Base-by-base conservation (phyloP, 2,113 vertebrate genomes). In the Spea bombifrons region DNA sequence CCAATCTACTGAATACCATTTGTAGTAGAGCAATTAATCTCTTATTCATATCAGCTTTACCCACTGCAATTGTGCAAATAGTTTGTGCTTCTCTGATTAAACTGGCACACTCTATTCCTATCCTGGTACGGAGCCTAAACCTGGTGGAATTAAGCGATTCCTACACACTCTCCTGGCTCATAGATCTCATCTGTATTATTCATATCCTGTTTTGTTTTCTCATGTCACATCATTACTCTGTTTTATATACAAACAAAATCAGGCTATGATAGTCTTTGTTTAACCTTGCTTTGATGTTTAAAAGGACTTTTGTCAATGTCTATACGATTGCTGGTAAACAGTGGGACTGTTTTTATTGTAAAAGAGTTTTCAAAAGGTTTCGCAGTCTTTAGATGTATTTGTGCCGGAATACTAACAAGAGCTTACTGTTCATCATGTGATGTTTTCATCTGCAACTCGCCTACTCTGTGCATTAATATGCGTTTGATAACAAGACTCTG, bases 401-500 rank as follows among this genome's bases (percentile, higher is more conserved):
- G 66, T 76, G 75, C 66, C 46, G 69, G 66, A 76, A 76, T 69
- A 75, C 66, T 77, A 66, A 71, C 57, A 65, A 79, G 76, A 65
- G 43, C 49, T 79, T 9, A 57, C 61, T 73, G 61, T 73, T 79
- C 59, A 64, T 72, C 53, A 70, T 77, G 76, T 73, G 70, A 76
- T 76, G 75, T 76, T 76, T 76, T 76, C 70, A 79, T 73, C 69
- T 76, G 75, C 66, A 78, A 52, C 49, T 79, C 61, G 69, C 69
- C 70, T 79, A 79, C 76, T 79, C 69, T 66, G 12, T 79, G 69
- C 70, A 79, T 79, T 72, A 79, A 73, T 79, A 73, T 79, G 69
- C 76, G 66, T 73, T 73, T 79, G 61, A 71, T 78, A 71, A 72
- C n/a, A 17, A 72, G 69, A 73, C 59, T 76, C 75, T 79, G 69